Base-by-base conservation (phyloP, 2,113 vertebrate species). In the Protomyctophum bolini region DNA sequence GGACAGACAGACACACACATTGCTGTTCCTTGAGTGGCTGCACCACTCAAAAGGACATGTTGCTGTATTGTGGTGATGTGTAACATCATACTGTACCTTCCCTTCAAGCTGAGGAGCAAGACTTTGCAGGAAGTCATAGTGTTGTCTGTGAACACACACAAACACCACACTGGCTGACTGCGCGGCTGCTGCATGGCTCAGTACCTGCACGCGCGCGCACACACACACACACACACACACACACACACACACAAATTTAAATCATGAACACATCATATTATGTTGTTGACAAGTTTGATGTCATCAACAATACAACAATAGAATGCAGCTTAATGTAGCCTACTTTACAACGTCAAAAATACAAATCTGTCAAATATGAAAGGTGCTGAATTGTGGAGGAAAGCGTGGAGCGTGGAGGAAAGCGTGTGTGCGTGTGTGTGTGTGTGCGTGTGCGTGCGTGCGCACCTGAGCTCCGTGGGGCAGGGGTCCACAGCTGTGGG, bases 141-240 rank as follows among this genome's bases (percentile, higher is more conserved):
- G 87, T 45, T 94, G 90, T 85, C 96, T 94, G 66, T 95, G 95
- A 71, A 98, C 48, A 14, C 96, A 94, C 70, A 97, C 1, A 9
- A 98, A 91, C 61, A 97, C 87, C 70, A 97, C 7, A 6, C 80
- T 59, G 45, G 94, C 92, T 63, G 80, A 92, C 46, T 86, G 79
- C 0, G 93, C 94, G 1, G 96, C 96, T 72, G 92, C 94, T 2
- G 74, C 55, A 0, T 98, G 93, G 79, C 87, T 79, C 76, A 94
- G 45, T 73, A 95, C 92, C 69, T 96, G 89, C 8, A 93, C 85
- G 12, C 84, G 92, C 2, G 50, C 91, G 33, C 94, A 94, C 55
- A 95, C 50, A 4, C 33, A 41, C 7, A 66, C 66, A 95, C 73
- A 28, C 8, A 58, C 56, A 10, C n/a, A 10, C 10, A n/a, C 11